Percentiles rank a stretch among this genome's conserved stretches.
These are phyloP conservation scores for Mirounga angustirostris DNA, from an alignment of 2,113 vertebrate genomes.

Conservation along the genomic window DNA sequence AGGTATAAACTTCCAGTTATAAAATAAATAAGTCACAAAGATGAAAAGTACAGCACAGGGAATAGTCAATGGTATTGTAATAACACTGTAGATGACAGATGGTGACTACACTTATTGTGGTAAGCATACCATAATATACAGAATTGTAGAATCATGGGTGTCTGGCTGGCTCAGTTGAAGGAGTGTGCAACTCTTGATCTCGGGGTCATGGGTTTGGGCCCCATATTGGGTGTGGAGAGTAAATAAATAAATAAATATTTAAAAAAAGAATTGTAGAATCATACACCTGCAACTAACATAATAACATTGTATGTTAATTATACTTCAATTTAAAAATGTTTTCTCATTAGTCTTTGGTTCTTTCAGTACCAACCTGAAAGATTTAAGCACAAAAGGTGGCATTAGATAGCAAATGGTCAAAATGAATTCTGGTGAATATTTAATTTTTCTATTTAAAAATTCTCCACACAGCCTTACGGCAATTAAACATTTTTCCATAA, in stretches of 20 bases:
- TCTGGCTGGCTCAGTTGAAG: background rate
- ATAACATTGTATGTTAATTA: background rate
- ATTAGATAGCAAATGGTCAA: background rate
- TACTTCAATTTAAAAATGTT: background rate
- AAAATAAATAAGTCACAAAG: background rate
- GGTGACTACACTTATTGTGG: background rate
- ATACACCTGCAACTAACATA: background rate
- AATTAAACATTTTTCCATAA: slow-evolving; percentile 53
- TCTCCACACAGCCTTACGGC: background rate
- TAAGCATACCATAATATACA: background rate
- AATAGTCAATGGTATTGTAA: background rate
- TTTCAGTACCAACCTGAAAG: background rate
- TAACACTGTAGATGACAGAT: background rate
- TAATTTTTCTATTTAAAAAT: slow-evolving; percentile 55
- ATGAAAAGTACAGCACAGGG: background rate
- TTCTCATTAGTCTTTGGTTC: background rate
- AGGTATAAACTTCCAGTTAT: background rate
- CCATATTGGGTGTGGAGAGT: background rate
- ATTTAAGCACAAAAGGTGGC: background rate
- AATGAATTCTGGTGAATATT: background rate
- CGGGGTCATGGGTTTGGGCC: background rate
- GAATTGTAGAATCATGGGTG: background rate
- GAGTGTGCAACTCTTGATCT: background rate
- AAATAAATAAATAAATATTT: background rate
- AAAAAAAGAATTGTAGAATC: background rate